Base-by-base conservation (phyloP, 1,140 invertebrate species). In the Wiebesia pumilae region DNA sequence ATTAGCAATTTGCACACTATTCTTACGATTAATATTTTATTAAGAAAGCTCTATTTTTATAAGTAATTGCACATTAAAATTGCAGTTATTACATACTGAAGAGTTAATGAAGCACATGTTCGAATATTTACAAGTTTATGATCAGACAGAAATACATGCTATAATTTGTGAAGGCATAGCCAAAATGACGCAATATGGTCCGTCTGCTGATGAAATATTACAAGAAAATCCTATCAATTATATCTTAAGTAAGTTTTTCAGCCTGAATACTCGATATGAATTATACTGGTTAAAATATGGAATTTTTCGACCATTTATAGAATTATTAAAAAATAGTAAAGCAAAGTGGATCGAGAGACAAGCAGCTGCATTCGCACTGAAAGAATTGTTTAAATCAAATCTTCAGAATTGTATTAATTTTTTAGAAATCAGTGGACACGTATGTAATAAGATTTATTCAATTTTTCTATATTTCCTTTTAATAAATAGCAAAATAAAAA, bases 331-430 rank as follows among this genome's bases (percentile, higher is more conserved):
- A 43, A 87, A 91, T 33, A 88, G 90, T 6, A 86, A 86, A 2
- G 65, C 91, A 0, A 87, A 88, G 14, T 91, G 89, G 90, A 27
- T 35, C 0, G 27, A 85, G 0, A 91, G 89, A 33, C 79, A 91
- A n/a, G 79, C 90, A 4, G 92, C 90, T 0, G 67, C 87, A 12
- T 90, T 89, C n/a, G 90, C 91, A 0, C 78, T 93, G 1, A 90
- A 89, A 30, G 89, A 90, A 54, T 78, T 93, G n/a, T 87, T 92
- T 6, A 82, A 33, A 9, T 89, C 82, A 16, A 83, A 92, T 83
- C 43, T 65, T 9, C 88, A 89, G 67, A 92, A 91, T 82, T 91
- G 90, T 43, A 24, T 88, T 12, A 81, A 89, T 24, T 89, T 91
- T 43, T 65, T 90, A 0, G 58, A 89, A 10, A 40, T 88, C n/a